Base-by-base conservation (phyloP, 2,888 invertebrate genomes). In the Eremobia ochroleuca region DNA sequence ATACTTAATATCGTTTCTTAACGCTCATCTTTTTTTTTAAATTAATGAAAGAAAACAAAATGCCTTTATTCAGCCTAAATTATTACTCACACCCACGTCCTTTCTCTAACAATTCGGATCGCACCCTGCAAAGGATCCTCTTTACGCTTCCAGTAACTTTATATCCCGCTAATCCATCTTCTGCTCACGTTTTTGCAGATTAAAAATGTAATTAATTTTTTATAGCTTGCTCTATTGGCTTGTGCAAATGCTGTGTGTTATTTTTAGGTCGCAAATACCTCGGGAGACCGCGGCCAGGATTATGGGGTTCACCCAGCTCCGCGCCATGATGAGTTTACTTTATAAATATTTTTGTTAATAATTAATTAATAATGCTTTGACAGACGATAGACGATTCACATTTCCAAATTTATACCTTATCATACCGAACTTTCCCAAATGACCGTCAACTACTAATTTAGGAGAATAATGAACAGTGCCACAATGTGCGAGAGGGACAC, bases 151-250 rank as follows among this genome's bases (percentile, higher is more conserved):
- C 75, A 93, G 89, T 31, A 18, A 5, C 31, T 67, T 37, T 88
- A 89, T 25, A 76, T 92, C 90, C 40, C 4, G 31, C 81, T 85
- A 88, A 90, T 91, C 89, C 89, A 92, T 91, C 91, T 92, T 92
- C 89, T 92, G 93, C 91, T 92, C 93, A 92, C 95, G 92, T 95
- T 95, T 94, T 94, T 91, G 93, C 92, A 94, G 95, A 96, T 96
- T 96, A 96, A 96, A 96, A 96, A 96, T 94, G 94, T 96, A 95
- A 96, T 96, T 96, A 96, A 94, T 96, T 96, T 96, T 96, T 96
- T 95, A 96, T 95, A 92, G 92, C 94, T 92, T 91, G 89, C 93
- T 94, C 93, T 95, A 95, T 95, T 94, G 95, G 94, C 93, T 86
- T 93, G 94, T 89, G 92, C 91, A 94, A 95, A 94, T 94, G 93